A percentile compares a stretch with the other conserved stretches of the same genome.
Conservation (phyloP, 2,113 vertebrate species). For the Actenoides hombroni region DNA sequence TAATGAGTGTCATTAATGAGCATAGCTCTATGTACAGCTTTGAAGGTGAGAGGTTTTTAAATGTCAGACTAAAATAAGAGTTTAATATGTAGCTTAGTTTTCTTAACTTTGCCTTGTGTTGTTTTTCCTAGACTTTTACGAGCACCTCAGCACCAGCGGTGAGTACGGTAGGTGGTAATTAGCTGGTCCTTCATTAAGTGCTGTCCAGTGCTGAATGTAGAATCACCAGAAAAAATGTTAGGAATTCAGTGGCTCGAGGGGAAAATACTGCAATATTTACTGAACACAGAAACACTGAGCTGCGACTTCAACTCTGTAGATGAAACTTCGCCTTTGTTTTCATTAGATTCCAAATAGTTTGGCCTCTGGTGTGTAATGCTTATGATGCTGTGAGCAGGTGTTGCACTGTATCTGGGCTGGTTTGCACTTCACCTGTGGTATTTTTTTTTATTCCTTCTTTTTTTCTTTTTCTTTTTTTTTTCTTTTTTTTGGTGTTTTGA, state of each 20-base stretch:
- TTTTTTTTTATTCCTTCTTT: background rate
- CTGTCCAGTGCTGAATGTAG: constrained; percentile 39
- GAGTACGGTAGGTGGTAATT: constrained; percentile 66
- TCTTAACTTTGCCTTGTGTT: constrained; percentile 54
- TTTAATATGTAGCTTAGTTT: background rate
- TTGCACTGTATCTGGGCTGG: background rate
- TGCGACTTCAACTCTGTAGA: background rate
- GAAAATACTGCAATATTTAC: background rate
- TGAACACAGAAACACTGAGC: background rate
- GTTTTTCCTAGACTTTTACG: constrained; percentile 63
- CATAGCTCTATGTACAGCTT: background rate
- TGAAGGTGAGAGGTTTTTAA: background rate
- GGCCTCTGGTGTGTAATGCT: background rate
- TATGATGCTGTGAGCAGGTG: background rate
- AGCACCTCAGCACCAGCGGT: constrained; percentile 30
- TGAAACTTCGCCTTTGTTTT: background rate
- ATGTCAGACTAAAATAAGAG: background rate
- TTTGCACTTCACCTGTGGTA: background rate
- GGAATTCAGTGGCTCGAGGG: constrained; percentile 29
- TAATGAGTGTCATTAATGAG: background rate
- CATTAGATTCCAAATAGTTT: background rate
- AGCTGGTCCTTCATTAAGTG: constrained; percentile 33
- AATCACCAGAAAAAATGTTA: constrained; percentile 23
- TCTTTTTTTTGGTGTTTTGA: background rate
- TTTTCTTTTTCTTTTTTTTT: too few species aligned